phyloP scores from a whole-genome alignment of 2,888 invertebrate species.

The Scaptomyza parva region DNA sequence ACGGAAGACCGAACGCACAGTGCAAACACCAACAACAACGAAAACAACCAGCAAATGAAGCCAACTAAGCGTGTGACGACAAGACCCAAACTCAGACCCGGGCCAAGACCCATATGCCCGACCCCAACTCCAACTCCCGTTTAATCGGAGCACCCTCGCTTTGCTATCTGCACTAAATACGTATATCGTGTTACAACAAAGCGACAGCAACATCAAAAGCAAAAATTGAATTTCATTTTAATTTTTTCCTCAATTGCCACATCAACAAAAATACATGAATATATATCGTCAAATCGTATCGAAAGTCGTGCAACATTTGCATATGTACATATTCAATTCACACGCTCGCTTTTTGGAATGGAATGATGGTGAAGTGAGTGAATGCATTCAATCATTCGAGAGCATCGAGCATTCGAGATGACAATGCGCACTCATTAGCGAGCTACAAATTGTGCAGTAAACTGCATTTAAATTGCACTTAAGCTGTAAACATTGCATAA shows the following conservation, averaged over 20 bases:
- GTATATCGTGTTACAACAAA: conserved; percentile 58
- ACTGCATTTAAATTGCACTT: conserved; percentile 47
- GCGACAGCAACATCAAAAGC: neutral
- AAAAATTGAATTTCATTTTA: conserved; percentile 55
- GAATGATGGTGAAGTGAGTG: conserved; percentile 15
- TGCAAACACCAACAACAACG: conserved; percentile 1
- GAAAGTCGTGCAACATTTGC: conserved; percentile 60
- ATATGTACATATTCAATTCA: conserved; percentile 70
- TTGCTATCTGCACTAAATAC: neutral
- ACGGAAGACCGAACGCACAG: neutral
- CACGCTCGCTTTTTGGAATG: conserved; percentile 39
- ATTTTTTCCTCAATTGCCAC: conserved; percentile 65
- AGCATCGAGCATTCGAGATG: conserved; percentile 33
- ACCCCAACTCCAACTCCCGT: conserved; percentile 19
- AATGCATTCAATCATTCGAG: conserved; percentile 63
- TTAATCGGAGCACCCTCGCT: conserved; percentile 20
- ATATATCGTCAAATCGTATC: conserved; percentile 17
- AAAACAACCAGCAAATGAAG: conserved; percentile 52
- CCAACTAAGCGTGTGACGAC: conserved; percentile 75
- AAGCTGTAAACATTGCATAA: conserved; percentile 25
- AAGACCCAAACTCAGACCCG: neutral
- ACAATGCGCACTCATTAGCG: conserved; percentile 75
- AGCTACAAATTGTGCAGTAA: conserved; percentile 36
- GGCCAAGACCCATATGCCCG: neutral
- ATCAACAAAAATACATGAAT: conserved; percentile 45